phyloP scores from a whole-genome alignment of 2,797 vertebrate genomes.

The Eulemur albifrons region DNA sequence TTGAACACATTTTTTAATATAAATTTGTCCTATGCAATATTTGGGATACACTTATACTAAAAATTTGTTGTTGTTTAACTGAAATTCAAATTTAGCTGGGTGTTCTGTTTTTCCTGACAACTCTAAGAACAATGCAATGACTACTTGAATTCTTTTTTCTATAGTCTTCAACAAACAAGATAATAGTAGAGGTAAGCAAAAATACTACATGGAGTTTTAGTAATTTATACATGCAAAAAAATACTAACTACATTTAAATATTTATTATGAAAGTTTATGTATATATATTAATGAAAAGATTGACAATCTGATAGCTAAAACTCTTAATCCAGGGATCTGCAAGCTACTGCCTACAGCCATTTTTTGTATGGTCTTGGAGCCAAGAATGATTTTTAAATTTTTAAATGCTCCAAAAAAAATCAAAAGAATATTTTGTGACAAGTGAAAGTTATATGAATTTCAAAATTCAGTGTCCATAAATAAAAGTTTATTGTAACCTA shows the following conservation, averaged over 20 bases:
- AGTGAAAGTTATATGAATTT: not conserved
- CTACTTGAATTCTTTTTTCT: not conserved
- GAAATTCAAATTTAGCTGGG: not conserved
- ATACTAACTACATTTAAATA: not conserved
- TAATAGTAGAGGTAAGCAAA: not conserved
- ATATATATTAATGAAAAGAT: not conserved
- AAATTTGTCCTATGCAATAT: not conserved
- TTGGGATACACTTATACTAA: not conserved
- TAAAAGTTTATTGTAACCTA: not conserved
- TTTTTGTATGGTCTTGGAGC: not conserved
- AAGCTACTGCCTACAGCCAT: not conserved
- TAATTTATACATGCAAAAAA: not conserved
- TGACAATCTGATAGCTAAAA: not conserved
- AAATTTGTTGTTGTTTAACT: not conserved
- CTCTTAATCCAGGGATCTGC: not conserved
- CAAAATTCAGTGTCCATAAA: not conserved
- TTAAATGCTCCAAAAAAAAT: not conserved
- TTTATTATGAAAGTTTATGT: not conserved
- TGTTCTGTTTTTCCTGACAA: not conserved
- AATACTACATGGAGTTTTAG: not conserved
- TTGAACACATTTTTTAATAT: not conserved
- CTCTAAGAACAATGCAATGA: not conserved
- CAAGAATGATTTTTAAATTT: conserved; percentile 27
- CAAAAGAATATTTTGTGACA: not conserved
- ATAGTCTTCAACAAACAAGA: not conserved